Base-by-base conservation (phyloP, 1,140 invertebrate species). In the Magallana gigas region DNA sequence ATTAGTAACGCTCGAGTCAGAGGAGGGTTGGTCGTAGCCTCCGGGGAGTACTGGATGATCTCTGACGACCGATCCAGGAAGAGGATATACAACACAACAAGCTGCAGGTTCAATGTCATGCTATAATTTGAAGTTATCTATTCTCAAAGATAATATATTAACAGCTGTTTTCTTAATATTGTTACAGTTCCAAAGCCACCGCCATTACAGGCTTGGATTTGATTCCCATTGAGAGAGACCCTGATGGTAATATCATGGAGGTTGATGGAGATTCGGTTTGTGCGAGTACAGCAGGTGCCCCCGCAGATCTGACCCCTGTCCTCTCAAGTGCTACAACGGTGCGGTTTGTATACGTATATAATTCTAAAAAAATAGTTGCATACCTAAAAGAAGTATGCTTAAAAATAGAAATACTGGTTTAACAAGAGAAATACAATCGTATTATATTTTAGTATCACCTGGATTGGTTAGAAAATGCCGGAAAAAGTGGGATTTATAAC, bases 401-500 rank as follows among this genome's bases (percentile, higher is more conserved):
- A 48, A 48, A 48, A 48, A 4, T 48, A 48, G 36, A 48, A 48
- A 48, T 48, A 48, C 36, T 48, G 5, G 36, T 48, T 5, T 4
- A 48, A 48, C 36, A 48, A 48, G 5, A 48, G 2, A 48, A 48
- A 48, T 48, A 48, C 3, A 48, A 48, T 48, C 1, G 36, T 4
- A 48, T 48, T 48, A 2, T 48, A 48, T 76, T 56, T 3, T 8
- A 85, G 84, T 36, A 68, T 9, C 8, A 71, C 9, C 62, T 85
- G 5, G 29, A 85, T 60, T 91, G 91, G 91, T 83, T 83, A 9
- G 87, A 48, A 83, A 62, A 14, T 81, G 86, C 90, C 29, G 18
- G 36, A 9, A 56, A 83, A 8, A 88, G 88, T 56, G 88, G 88
- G 11, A 88, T 92, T 18, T 85, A 89, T 80, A 90, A 90, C 23